Percentiles rank a stretch among this genome's conserved stretches.
Evolutionary conservation across 2,797 vertebrate species (phyloP).

Genomic region (Pantherophis alleghaniensis): DNA sequence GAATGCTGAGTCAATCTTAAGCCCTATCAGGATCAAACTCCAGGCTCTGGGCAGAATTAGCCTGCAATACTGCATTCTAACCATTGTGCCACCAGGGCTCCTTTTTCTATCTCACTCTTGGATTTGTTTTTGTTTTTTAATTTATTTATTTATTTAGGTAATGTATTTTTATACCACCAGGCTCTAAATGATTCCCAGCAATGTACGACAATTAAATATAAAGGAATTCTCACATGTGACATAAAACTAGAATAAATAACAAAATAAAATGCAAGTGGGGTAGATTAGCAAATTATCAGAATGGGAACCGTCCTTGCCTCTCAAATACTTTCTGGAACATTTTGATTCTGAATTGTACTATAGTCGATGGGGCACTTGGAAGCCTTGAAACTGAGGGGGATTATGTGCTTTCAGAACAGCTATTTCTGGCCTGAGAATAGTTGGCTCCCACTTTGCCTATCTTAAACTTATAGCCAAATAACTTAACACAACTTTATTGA

Average conservation of each 20-base stretch:
- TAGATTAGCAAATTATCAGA: neutral
- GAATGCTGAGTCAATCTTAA: neutral
- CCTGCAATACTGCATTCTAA: neutral
- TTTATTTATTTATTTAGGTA: neutral
- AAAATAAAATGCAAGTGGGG: neutral
- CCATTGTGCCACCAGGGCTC: neutral
- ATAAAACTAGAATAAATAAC: neutral
- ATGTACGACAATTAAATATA: neutral
- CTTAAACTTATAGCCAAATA: neutral
- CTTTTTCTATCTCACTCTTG: no score
- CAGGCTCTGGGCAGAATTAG: neutral
- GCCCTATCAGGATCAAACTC: neutral
- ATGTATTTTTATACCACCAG: neutral
- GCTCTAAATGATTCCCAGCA: neutral
- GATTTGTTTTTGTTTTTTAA: no score
- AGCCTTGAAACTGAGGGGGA: neutral
- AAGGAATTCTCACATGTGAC: neutral
- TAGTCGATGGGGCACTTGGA: neutral
- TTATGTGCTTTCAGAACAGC: neutral
- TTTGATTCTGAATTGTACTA: neutral
- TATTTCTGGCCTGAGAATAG: neutral
- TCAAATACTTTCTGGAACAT: neutral
- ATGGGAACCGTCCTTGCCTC: neutral
- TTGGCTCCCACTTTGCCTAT: neutral
- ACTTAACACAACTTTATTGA: neutral